Base-by-base conservation (phyloP, 1,140 invertebrate genomes). In the Drosophila albomicans region DNA sequence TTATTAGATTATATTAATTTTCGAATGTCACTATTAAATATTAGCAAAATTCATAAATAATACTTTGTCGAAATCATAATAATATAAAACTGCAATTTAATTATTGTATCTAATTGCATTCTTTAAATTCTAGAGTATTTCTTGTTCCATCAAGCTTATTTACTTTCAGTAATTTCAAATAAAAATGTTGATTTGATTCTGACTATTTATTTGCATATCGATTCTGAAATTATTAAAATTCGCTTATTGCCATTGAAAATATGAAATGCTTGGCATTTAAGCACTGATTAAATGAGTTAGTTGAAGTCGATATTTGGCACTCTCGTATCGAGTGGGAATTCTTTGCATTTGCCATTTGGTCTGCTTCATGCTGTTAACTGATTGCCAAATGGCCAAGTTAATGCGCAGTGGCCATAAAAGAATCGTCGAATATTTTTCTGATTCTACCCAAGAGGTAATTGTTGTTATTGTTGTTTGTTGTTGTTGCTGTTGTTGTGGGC, bases 341-440 rank as follows among this genome's bases (percentile, higher is more conserved):
- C 30, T 41, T 41, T 11, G 38, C 3, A 41, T 41, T 41, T 41
- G 38, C 35, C 35, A 38, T 10, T 41, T 41, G 38, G 38, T 10
- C 11, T 6, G 35, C 6, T 38, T 38, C 35, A 38, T 38, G 35
- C 38, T 3, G 38, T 10, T 41, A 66, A 61, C 38, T 64, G 66
- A 77, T 76, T 78, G 41, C 45, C 59, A 70, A 76, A 76, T 59
- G 59, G 68, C 59, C 76, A 71, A 67, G 38, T 67, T 67, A 58
- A 67, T 48, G 43, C 46, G 61, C 58, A 61, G 46, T 52, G 28
- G 10, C 25, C 13, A 65, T 49, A 35, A 51, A 51, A 43, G 20
- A 54, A 54, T 30, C 38, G 13, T 4, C 28, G 28, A 38, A 43
- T 25, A 28, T 3, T 46, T 30, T 7, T 16, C 28, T 11, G 8